Base-by-base conservation (phyloP, 2,888 invertebrate genomes). In the Mesochorus sp. region DNA sequence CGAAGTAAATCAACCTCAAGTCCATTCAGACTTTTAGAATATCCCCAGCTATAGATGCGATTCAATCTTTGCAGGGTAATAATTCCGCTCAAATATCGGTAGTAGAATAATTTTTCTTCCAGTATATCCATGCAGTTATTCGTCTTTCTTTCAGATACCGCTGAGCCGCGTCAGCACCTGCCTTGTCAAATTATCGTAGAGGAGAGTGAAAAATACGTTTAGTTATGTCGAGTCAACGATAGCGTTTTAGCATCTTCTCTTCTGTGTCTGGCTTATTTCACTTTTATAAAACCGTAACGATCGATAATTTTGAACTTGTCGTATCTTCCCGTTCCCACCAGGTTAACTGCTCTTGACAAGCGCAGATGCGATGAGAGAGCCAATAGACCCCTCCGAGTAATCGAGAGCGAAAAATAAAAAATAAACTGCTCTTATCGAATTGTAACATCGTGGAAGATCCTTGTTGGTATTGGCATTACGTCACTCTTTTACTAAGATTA, bases 181-280 rank as follows among this genome's bases (percentile, higher is more conserved):
- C 73, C 73, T 26, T 37, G 68, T 70, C 59, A 42, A 78, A 70
- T 78, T 78, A 74, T 64, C 57, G 78, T 28, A 64, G 10, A 42
- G 55, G 39, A 19, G 34, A 31, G 24, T 51, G 2, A 55, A 34
- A 51, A 64, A 51, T 44, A 59, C n/a, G n/a, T n/a, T n/a, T 64
- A 64, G 44, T 70, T 74, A 70, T 42, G 37, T 24, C 4, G 47
- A 64, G 53, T 51, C 49, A 37, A 71, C 51, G 26, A 51, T 26
- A 47, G 34, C 55, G 24, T 47, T 61, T 37, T 34, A 51, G 37
- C 21, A n/a, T 61, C 17, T 59, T n/a, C 19, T 28, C 12, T 26
- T 26, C 21, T 42, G n/a, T 44, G n/a, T 26, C 14, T 14, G 8
- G 14, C 3, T 21, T 49, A 39, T 19, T 49, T 64, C 53, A 19